Evolutionary conservation across 2,113 vertebrate species (phyloP), one percentile per base, ranked within the genome.

Genomic region (Misgurnus anguillicaudatus): DNA sequence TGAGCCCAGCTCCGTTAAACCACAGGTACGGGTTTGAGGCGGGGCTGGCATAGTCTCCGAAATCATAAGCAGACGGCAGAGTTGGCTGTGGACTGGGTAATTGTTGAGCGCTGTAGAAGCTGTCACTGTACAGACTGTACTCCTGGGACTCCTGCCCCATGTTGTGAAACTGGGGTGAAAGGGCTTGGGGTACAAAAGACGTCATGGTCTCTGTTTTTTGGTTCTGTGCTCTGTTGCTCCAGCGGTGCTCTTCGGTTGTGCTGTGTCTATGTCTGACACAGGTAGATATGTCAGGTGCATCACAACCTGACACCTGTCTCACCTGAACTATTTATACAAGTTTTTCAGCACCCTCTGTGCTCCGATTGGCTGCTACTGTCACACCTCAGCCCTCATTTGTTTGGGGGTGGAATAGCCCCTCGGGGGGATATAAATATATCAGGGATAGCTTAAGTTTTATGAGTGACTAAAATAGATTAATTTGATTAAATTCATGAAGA

Each of bases 121-220:
- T 94, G 78, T 95, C 94, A 6, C 93, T 94, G 83, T 94, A 95
- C 74, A 95, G 90, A 62, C 89, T 96, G 93, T 96, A 95, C 88
- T 96, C 95, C 0, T 92, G 94, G 24, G 93, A 90, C 8, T 97
- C 94, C 80, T 96, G 92, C 62, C 93, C 94, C 87, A 89, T 93
- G 57, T 81, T 95, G 87, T 94, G 94, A 87, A 94, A 95, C 0
- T 95, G 95, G 3, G 95, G 91, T 14, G 95, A 94, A 57, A 93
- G 91, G 0, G 84, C 57, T 0, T 90, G 92, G 0, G 91, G 92
- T 55, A 95, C 91, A 24, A 95, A 96, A 85, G 95, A 94, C 82
- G 93, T 95, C 96, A 98, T 98, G 85, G 75, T 93, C 82, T 62
- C 39, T 63, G 77, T 72, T 47, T 21, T 47, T 64, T 47, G 45